Conservation (phyloP, 2,113 vertebrate genomes). For the Gracilinanus agilis region DNA sequence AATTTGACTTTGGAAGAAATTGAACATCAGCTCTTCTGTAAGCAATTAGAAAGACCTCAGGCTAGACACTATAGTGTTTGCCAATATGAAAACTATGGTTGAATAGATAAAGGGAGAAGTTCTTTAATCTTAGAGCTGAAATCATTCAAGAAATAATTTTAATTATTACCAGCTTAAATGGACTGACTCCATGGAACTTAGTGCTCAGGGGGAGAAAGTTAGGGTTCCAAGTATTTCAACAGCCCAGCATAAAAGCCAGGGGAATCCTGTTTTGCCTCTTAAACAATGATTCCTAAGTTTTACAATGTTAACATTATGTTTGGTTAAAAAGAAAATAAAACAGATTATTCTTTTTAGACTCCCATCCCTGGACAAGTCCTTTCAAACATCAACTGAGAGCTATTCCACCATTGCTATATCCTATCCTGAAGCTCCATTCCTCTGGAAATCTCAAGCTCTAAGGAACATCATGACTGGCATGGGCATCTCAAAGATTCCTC, state of each 20-base stretch:
- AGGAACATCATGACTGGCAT: too few species aligned
- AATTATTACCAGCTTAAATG: conserved; percentile 1
- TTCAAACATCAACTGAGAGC: neutral
- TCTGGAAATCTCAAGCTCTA: too few species aligned
- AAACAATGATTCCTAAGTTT: conserved; percentile 20
- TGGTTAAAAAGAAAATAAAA: conserved; percentile 33
- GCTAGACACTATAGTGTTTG: neutral
- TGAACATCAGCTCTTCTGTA: neutral
- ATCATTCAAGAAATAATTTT: conserved; percentile 40
- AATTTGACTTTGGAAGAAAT: conserved; percentile 5
- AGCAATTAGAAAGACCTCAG: conserved; percentile 38
- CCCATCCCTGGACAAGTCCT: neutral
- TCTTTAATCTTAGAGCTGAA: conserved; percentile 19
- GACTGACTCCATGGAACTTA: conserved; percentile 6
- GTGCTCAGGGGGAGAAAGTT: neutral
- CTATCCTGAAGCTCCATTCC: neutral
- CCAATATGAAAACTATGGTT: neutral
- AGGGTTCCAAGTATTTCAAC: too few species aligned
- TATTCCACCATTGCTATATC: neutral
- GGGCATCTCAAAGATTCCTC: too few species aligned
- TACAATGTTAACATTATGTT: neutral
- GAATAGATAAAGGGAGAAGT: neutral
- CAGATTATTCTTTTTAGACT: conserved; percentile 6
- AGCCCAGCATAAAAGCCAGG: conserved; percentile 2
- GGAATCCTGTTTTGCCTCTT: conserved; percentile 14